These are phyloP conservation scores for Oasisia sp. DNA, from an alignment of 2,888 invertebrate species.

Conservation along the genomic window DNA sequence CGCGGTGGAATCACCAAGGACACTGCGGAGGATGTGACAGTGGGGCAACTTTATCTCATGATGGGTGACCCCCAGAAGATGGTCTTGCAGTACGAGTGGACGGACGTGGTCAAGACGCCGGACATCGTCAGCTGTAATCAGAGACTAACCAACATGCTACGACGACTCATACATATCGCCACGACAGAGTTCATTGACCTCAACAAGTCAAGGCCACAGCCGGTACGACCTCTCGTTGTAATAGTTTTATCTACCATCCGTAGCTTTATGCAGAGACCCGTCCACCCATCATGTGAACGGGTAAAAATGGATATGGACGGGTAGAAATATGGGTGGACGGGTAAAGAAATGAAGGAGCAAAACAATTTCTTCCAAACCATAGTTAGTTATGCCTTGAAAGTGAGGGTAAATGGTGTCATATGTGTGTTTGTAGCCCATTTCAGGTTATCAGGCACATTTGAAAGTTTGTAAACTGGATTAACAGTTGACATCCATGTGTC, in stretches of 20 bases:
- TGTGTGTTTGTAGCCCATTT: too few relatives aligned
- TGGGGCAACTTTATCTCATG: constrained; percentile 91
- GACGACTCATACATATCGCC: constrained; percentile 58
- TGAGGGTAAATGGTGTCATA: too few relatives aligned
- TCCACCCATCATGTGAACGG: too few relatives aligned
- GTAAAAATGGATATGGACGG: too few relatives aligned
- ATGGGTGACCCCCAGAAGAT: constrained; percentile 64
- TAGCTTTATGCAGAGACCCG: too few relatives aligned
- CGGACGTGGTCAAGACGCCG: constrained; percentile 36
- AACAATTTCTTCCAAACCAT: too few relatives aligned
- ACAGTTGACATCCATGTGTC: too few relatives aligned
- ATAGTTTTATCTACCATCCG: background rate
- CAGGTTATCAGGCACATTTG: too few relatives aligned
- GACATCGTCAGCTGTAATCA: constrained; percentile 25
- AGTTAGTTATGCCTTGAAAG: too few relatives aligned
- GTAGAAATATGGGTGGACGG: too few relatives aligned
- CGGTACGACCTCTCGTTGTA: background rate
- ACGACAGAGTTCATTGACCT: constrained; percentile 58
- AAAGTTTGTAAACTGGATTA: too few relatives aligned
- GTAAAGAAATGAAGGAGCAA: too few relatives aligned
- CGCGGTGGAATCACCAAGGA: constrained; percentile 71
- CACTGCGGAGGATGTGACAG: constrained; percentile 81
- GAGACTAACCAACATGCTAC: constrained; percentile 54
- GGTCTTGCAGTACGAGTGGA: constrained; percentile 67
- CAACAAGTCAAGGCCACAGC: constrained; percentile 23